Evolutionary conservation across 2,888 invertebrate genomes (phyloP).

Genomic region (Cerastis rubricosa): DNA sequence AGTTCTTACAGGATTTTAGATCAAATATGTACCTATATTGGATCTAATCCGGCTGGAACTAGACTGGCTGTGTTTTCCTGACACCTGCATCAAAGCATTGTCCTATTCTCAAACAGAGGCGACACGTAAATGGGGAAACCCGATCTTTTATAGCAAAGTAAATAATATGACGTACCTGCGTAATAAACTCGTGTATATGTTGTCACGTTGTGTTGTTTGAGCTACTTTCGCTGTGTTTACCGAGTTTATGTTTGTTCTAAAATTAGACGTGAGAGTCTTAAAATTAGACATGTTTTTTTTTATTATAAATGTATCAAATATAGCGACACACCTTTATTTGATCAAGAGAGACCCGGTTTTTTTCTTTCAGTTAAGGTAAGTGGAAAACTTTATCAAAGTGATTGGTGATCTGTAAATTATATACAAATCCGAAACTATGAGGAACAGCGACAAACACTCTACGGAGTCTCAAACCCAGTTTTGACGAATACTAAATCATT

Average conservation of each 20-base stretch:
- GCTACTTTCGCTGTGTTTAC: constrained; percentile 23
- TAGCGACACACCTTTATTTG: constrained; percentile 34
- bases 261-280: constrained; percentile 19
- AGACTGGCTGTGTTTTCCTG: constrained; percentile 21
- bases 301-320: not conserved
- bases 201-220: constrained; percentile 38
- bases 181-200: constrained; percentile 6
- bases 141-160: constrained; percentile 31
- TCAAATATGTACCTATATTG: not conserved
- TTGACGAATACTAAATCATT: too few relatives aligned
- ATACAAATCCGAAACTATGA: too few relatives aligned
- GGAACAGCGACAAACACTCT: too few relatives aligned
- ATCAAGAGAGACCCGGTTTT: not conserved
- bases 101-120: constrained; percentile 14
- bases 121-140: constrained; percentile 38
- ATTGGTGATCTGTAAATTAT: not conserved
- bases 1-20: too few relatives aligned
- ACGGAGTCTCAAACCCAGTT: too few relatives aligned
- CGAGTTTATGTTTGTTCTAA: constrained; percentile 44
- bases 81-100: constrained; percentile 20
- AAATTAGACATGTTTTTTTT: constrained; percentile 47
- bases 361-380: not conserved
- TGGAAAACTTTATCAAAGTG: constrained; percentile 3
- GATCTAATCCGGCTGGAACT: not conserved
- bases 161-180: constrained; percentile 14